phyloP scores from a whole-genome alignment of 2,113 vertebrate genomes.

The Eubucco bourcierii region DNA sequence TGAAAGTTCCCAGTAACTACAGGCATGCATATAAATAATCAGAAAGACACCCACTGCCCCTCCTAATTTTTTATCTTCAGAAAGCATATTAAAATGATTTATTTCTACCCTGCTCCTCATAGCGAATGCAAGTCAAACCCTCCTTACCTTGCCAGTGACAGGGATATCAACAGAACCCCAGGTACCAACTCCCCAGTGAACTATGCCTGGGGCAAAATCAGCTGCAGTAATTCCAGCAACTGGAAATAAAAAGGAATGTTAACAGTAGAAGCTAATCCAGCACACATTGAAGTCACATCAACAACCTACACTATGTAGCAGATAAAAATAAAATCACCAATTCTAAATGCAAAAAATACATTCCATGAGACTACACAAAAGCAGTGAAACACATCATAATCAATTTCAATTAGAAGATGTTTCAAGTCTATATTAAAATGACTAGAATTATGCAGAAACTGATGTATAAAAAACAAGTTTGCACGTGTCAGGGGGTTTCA shows the following conservation, averaged over 20 bases:
- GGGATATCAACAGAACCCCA: slow-evolving; percentile 89
- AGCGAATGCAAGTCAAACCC: slow-evolving; percentile 54
- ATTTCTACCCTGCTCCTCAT: slow-evolving; percentile 41
- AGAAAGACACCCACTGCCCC: slow-evolving; percentile 10
- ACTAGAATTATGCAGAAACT: neutral
- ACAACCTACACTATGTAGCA: neutral
- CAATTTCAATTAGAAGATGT: neutral
- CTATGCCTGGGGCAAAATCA: slow-evolving; percentile 83
- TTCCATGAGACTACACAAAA: neutral
- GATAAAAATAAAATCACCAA: neutral
- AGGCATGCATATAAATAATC: slow-evolving; percentile 20
- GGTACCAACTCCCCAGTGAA: slow-evolving; percentile 83
- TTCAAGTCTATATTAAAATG: neutral
- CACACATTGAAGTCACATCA: slow-evolving; percentile 40
- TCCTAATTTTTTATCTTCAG: slow-evolving; percentile 53
- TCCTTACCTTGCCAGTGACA: slow-evolving; percentile 81
- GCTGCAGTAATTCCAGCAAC: slow-evolving; percentile 83
- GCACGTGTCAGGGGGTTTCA: neutral
- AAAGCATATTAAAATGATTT: slow-evolving; percentile 61
- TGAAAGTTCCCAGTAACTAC: slow-evolving; percentile 10
- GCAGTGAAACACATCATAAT: neutral
- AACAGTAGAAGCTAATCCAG: slow-evolving; percentile 45
- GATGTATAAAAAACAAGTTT: neutral
- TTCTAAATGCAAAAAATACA: neutral
- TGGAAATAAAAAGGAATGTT: slow-evolving; percentile 68